Base-by-base conservation (phyloP, 1,140 invertebrate genomes). In the Phocides pigmalion region DNA sequence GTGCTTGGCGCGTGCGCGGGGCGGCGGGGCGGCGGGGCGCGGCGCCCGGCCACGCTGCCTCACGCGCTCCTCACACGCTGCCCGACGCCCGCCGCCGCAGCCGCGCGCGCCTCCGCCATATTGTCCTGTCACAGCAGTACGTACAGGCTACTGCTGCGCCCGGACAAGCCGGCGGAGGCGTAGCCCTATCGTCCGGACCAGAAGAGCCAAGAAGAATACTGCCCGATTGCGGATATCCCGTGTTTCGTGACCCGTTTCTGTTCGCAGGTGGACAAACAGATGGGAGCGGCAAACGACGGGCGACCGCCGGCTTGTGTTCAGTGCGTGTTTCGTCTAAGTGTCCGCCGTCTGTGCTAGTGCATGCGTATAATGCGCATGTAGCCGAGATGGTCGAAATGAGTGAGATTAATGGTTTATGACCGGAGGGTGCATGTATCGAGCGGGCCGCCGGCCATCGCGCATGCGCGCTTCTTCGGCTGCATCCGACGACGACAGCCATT, bases 81-180 rank as follows among this genome's bases (percentile, higher is more conserved):
- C 68, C 72, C 69, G 72, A 68, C 74, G 72, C 65, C 85, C 91
- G 92, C 79, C 63, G 64, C 51, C 63, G 61, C 53, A 62, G 54
- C 74, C 88, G 61, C 74, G 82, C 87, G 66, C 78, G 76, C 66
- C 75, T 92, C 95, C 93, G 92, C 95, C 94, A 97, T 97, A 97
- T 97, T 97, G 96, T 97, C 96, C 95, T 96, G 96, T 97, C 96
- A 97, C 96, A 97, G 96, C 96, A 97, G 96, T 97, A 97, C 94
- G 93, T 92, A 86, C 87, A 89, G 76, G 90, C 93, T 97, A 97
- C 96, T 97, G 96, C 95, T 97, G 95, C 94, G 93, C 93, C 95
- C 94, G 96, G 96, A 96, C 96, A 97, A 96, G 93, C 93, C 93
- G 95, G 94, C 84, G 92, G 89, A 79, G 90, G 76, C 81, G 86